A percentile compares a stretch with the other conserved stretches of the same genome.
phyloP scores from a whole-genome alignment of 2,888 invertebrate species.

The Dioctria rufipes region DNA sequence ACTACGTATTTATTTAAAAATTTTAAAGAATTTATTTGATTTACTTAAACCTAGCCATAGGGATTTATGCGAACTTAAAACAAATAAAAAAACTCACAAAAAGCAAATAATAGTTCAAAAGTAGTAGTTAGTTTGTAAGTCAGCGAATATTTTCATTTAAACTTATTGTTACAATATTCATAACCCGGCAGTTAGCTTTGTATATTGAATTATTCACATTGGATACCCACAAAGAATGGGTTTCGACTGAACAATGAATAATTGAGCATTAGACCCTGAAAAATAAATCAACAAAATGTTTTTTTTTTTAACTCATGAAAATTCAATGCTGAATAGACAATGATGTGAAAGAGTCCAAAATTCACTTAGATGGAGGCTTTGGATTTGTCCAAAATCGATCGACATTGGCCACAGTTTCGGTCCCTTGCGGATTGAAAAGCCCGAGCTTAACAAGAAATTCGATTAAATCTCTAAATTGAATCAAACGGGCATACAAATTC shows the following conservation, averaged over 20 bases:
- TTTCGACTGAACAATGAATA: neutral
- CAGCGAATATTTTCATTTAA: no score
- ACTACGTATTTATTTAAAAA: no score
- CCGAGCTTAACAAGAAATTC: constrained; percentile 36
- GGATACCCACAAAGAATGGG: neutral
- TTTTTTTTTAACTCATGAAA: neutral
- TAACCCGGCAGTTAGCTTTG: no score
- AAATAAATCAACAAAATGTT: constrained; percentile 42
- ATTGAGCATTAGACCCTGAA: constrained; percentile 35
- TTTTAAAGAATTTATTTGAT: no score
- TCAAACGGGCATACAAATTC: constrained; percentile 15
- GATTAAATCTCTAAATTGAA: constrained; percentile 42
- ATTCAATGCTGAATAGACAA: neutral
- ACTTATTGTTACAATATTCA: no score
- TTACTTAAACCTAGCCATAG: no score
- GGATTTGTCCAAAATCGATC: constrained; percentile 25
- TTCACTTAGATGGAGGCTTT: constrained; percentile 18
- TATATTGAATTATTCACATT: neutral
- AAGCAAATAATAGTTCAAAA: no score
- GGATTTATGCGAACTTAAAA: no score
- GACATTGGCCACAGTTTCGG: constrained; percentile 32
- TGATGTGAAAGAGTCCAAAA: constrained; percentile 6
- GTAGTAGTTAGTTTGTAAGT: no score
- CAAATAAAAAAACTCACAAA: no score
- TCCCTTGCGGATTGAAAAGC: constrained; percentile 16